phyloP scores from a whole-genome alignment of 2,888 invertebrate species.

The Callosobruchus maculatus region DNA sequence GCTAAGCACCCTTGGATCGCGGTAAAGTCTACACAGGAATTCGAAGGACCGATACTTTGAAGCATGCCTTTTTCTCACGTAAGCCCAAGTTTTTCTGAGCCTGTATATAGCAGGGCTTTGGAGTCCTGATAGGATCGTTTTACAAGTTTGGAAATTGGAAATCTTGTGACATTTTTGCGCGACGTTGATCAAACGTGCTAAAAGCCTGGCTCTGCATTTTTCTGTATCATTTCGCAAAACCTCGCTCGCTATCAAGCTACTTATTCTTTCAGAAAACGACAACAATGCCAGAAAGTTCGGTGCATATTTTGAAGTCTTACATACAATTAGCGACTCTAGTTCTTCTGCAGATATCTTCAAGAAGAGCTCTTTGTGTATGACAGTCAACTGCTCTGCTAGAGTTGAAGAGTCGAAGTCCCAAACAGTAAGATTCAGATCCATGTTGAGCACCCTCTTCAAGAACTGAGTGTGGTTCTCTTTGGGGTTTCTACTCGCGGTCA shows the following conservation, averaged over 20 bases:
- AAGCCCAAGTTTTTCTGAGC: conserved; percentile 52
- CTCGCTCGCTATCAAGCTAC: conserved; percentile 52
- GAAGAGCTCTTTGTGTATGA: conserved; percentile 55
- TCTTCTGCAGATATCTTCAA: conserved; percentile 50
- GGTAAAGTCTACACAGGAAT: conserved; percentile 50
- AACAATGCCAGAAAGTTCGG: conserved; percentile 53
- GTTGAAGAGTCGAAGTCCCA: conserved; percentile 57
- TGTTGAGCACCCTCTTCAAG: conserved; percentile 44
- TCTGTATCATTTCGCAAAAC: conserved; percentile 46
- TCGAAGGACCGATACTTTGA: conserved; percentile 54
- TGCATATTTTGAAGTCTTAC: conserved; percentile 50
- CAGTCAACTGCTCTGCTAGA: conserved; percentile 53
- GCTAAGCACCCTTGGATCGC: conserved; percentile 43
- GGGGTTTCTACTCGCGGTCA: conserved; percentile 15
- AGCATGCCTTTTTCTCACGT: conserved; percentile 51
- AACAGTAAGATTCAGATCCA: conserved; percentile 47
- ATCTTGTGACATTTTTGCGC: conserved; percentile 53
- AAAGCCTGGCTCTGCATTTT: conserved; percentile 51
- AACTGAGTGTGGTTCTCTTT: conserved; percentile 40
- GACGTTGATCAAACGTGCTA: conserved; percentile 54
- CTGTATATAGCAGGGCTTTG: conserved; percentile 55
- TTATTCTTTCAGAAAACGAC: conserved; percentile 54
- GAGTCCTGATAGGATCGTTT: conserved; percentile 52
- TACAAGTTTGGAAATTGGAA: conserved; percentile 55
- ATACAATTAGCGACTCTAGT: conserved; percentile 46